Percentiles rank a stretch among this genome's conserved stretches.
phyloP scores from a whole-genome alignment of 2,797 vertebrate species.

The Etheostoma perlongum region DNA sequence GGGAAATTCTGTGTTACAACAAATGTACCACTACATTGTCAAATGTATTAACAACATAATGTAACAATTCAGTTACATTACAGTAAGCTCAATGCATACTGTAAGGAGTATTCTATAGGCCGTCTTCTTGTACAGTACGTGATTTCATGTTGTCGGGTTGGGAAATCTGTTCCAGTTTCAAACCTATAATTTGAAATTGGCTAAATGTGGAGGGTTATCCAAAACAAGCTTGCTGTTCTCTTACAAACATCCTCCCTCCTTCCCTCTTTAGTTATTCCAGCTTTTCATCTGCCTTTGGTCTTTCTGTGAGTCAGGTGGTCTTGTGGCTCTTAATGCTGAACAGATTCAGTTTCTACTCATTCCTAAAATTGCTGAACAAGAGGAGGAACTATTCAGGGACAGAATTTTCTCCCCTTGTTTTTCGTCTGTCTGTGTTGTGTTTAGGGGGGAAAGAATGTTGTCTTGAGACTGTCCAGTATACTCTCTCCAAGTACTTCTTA shows the following conservation, averaged over 20 bases:
- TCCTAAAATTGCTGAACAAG: constrained; percentile 13
- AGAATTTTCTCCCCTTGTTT: neutral
- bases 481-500: neutral
- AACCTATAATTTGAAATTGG: constrained; percentile 10
- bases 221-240: neutral
- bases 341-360: constrained; percentile 36
- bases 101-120: constrained; percentile 1
- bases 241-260: constrained; percentile 1
- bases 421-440: constrained; percentile 10
- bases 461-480: neutral
- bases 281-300: neutral
- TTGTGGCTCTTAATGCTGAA: constrained; percentile 29
- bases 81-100: no score
- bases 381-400: constrained; percentile 16
- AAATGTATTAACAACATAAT: no score
- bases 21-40: no score
- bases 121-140: neutral
- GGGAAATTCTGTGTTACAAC: no score
- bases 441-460: constrained; percentile 6
- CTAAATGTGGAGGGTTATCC: constrained; percentile 1
- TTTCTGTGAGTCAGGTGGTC: constrained; percentile 11
- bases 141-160: neutral
- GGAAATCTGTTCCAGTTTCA: neutral
- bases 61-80: no score
- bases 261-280: neutral